These are phyloP conservation scores for Endomychus coccineus DNA, from an alignment of 2,888 invertebrate genomes.

Conservation along the genomic window DNA sequence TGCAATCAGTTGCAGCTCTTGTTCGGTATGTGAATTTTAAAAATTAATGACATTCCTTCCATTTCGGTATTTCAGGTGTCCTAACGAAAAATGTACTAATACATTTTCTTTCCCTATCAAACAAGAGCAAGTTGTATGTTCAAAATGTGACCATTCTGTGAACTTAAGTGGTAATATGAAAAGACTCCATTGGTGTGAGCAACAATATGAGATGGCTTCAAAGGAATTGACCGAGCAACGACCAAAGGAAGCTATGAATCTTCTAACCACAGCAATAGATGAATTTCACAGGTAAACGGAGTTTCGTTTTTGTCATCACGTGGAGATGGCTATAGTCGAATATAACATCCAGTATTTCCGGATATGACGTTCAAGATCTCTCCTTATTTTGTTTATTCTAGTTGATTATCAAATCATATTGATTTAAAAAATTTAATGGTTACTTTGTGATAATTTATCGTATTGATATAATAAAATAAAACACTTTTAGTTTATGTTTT, in stretches of 20 bases:
- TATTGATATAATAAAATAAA: too few species aligned
- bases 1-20: conserved; percentile 2
- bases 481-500: too few species aligned
- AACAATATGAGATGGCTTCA: conserved; percentile 45
- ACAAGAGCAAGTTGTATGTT: conserved; percentile 44
- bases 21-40: too few species aligned
- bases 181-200: conserved; percentile 45
- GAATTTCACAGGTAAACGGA: conserved; percentile 51
- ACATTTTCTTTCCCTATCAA: conserved; percentile 45
- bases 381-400: too few species aligned
- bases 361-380: too few species aligned
- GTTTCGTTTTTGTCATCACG: too few species aligned
- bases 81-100: conserved; percentile 45
- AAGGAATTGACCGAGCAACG: conserved; percentile 50
- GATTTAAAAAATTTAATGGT: too few species aligned
- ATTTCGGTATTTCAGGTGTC: conserved; percentile 43
- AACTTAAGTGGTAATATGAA: conserved; percentile 43
- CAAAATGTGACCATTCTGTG: conserved; percentile 47
- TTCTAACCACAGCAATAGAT: conserved; percentile 53
- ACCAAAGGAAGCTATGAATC: conserved; percentile 48
- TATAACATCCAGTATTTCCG: too few species aligned
- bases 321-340: too few species aligned
- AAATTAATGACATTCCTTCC: too few species aligned
- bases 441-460: too few species aligned
- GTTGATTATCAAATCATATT: too few species aligned